A percentile compares a stretch with the other conserved stretches of the same genome.
Conservation (phyloP, 2,113 vertebrate genomes). For the Gorsachius goisagi region DNA sequence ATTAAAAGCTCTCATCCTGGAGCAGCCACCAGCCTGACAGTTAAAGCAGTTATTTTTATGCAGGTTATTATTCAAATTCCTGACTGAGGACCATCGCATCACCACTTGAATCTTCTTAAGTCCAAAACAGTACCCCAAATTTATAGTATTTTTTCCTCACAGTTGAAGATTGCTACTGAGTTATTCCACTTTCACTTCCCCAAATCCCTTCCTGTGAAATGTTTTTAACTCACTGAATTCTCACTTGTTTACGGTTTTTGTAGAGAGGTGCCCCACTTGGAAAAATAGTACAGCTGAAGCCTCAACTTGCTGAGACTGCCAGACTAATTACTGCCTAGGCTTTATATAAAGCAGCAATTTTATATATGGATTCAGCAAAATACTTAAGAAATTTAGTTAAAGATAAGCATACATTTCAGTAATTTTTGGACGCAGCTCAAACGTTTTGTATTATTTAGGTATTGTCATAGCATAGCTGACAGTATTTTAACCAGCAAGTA, state of each 20-base stretch:
- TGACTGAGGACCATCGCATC: background rate
- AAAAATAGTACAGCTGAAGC: background rate
- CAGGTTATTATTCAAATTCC: background rate
- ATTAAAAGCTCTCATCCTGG: background rate
- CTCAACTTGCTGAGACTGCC: background rate
- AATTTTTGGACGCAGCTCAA: background rate
- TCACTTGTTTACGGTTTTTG: background rate
- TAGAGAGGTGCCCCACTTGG: background rate
- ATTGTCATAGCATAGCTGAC: background rate
- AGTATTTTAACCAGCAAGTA: background rate
- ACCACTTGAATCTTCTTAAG: background rate
- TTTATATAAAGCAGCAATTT: background rate
- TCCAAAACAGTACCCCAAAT: background rate
- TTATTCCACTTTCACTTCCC: background rate
- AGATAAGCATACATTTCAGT: background rate
- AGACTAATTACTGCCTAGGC: background rate
- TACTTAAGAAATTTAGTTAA: background rate
- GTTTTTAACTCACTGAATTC: background rate
- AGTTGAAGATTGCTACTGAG: background rate
- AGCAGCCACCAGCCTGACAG: background rate
- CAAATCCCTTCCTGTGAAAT: background rate
- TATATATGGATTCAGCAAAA: background rate
- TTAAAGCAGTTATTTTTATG: background rate
- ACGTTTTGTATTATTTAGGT: background rate
- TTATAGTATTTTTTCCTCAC: background rate